Conservation (phyloP, 2,113 vertebrate genomes). For the Tor tambroides region DNA sequence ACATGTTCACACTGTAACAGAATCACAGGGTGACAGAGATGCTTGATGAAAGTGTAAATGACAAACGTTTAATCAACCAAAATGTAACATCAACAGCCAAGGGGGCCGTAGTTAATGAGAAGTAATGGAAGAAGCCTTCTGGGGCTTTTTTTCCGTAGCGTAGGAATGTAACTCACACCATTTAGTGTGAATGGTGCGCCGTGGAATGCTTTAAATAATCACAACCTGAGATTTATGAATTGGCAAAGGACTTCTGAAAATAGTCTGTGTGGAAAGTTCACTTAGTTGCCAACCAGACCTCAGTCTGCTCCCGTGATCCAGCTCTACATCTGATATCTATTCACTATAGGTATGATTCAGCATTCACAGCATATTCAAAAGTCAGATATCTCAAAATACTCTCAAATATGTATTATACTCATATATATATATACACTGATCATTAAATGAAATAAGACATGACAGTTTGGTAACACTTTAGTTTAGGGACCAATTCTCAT, state of each 20-base stretch:
- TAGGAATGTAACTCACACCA: conserved; percentile 39
- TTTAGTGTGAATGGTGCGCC: conserved; percentile 37
- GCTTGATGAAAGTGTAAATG: conserved; percentile 59
- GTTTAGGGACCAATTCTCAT: no score
- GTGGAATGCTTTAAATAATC: conserved; percentile 42
- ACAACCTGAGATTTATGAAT: conserved; percentile 47
- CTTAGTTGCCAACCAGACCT: background rate
- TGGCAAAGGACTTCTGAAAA: conserved; percentile 27
- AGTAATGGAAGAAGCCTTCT: conserved; percentile 61
- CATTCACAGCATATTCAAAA: background rate
- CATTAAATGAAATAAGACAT: no score
- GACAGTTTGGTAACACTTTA: no score
- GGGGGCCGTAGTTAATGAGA: conserved; percentile 59
- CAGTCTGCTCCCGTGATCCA: no score
- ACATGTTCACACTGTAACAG: conserved; percentile 53
- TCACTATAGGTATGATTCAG: background rate
- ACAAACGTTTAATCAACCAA: conserved; percentile 61
- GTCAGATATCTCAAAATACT: background rate
- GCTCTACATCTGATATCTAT: background rate
- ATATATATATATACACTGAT: no score
- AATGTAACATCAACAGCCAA: conserved; percentile 63
- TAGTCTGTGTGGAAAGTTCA: conserved; percentile 24
- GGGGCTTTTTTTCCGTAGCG: conserved; percentile 35
- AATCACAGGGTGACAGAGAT: conserved; percentile 55
- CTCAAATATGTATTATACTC: no score